Evolutionary conservation across 1,140 invertebrate species (phyloP), one percentile per base, ranked within the genome.

Genomic region (Cepaea nemoralis): DNA sequence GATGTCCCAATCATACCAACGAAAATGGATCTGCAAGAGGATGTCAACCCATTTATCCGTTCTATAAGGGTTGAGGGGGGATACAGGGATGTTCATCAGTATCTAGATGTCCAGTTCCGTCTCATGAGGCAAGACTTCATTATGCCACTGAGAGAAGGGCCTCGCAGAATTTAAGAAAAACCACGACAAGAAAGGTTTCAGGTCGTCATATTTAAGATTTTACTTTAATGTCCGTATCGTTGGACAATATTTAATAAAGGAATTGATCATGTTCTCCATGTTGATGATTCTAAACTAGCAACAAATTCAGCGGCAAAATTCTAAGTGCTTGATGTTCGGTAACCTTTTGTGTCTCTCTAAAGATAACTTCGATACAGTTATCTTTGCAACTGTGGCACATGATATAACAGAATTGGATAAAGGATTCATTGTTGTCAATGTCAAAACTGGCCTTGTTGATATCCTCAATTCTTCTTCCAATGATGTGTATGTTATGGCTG

Each of bases 81-180:
- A n/a, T n/a, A n/a, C n/a, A n/a, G n/a, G n/a, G n/a, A n/a, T n/a
- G n/a, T n/a, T n/a, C n/a, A n/a, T n/a, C n/a, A n/a, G n/a, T n/a
- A n/a, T n/a, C n/a, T n/a, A n/a, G n/a, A n/a, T n/a, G n/a, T n/a
- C n/a, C n/a, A n/a, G n/a, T n/a, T n/a, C n/a, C n/a, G n/a, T n/a
- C n/a, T n/a, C n/a, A n/a, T 97, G 35, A 89, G 95, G 16, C 95
- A 96, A 91, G 96, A 97, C 84, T 92, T 92, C 75, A 79, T 92
- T 67, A 78, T 83, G 16, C 91, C 92, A 27, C 79, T 93, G 10
- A 81, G 92, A n/a, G 76, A 80, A 89, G 8, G 92, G 92, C n/a
- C 87, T 93, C 16, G 59, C 40, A 48, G 84, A 88, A 42, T 88
- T 88, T 50, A 71, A 31, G 24, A 63, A 35, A 10, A 50, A 14